Conservation (phyloP, 2,113 vertebrate species). For the Azemiops feae region DNA sequence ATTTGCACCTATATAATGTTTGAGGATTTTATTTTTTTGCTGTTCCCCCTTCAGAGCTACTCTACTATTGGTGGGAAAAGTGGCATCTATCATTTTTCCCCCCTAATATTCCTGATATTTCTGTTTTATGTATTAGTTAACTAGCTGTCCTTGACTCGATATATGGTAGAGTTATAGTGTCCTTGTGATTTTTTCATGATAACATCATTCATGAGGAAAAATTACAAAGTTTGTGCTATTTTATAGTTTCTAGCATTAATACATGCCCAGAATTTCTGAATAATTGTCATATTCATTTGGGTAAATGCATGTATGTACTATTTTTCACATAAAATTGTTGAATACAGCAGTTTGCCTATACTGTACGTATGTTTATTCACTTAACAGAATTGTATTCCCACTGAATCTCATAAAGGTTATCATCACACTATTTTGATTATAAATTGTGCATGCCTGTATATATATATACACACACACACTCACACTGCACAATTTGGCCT, state of each 20-base stretch:
- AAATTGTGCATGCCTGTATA: background rate
- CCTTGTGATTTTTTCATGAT: background rate
- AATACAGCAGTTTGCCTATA: background rate
- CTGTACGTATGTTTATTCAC: background rate
- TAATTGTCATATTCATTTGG: background rate
- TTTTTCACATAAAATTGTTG: background rate
- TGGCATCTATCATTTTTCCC: background rate
- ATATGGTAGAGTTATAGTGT: background rate
- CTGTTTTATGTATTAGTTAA: background rate
- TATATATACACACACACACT: background rate
- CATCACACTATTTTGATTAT: background rate
- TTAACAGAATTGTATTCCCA: background rate
- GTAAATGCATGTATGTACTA: background rate
- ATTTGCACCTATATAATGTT: background rate
- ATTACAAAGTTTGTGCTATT: no score
- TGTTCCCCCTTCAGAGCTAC: background rate
- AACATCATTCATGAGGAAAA: background rate
- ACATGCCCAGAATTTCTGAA: background rate
- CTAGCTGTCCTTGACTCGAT: background rate
- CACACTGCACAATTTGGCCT: background rate
- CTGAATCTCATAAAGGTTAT: background rate
- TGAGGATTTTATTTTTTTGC: background rate
- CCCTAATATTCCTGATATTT: background rate
- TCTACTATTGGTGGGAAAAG: background rate
- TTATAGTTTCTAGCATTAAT: background rate